Conservation (phyloP, 2,797 vertebrate genomes). For the Acropternis orthonyx region DNA sequence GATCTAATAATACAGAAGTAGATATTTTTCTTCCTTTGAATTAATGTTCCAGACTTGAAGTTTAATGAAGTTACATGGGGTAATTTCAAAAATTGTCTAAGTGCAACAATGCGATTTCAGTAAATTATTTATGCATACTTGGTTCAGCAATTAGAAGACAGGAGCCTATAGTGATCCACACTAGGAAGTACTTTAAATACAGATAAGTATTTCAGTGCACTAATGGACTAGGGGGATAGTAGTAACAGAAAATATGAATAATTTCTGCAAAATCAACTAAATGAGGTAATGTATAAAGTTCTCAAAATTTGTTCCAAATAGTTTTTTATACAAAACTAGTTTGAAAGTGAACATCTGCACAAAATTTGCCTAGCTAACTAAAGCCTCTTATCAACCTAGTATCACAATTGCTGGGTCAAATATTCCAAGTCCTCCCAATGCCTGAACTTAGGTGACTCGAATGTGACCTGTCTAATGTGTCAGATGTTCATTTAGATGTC, state of each 20-base stretch:
- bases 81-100: slow-evolving; percentile 61
- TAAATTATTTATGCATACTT: slow-evolving; percentile 64
- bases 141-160: slow-evolving; percentile 60
- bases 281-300: not conserved
- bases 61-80: slow-evolving; percentile 61
- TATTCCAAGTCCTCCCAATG: not conserved
- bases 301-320: not conserved
- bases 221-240: not conserved
- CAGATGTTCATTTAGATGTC: not conserved
- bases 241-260: not conserved
- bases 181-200: slow-evolving; percentile 39
- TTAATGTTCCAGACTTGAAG: slow-evolving; percentile 31
- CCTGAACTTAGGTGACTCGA: not conserved
- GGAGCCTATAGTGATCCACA: not conserved
- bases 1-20: slow-evolving; percentile 46
- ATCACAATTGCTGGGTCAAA: not conserved
- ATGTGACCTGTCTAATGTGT: not conserved
- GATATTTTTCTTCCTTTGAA: slow-evolving; percentile 28
- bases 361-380: not conserved
- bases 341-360: not conserved
- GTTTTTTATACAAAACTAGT: not conserved
- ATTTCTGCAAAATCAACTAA: not conserved
- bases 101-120: not conserved
- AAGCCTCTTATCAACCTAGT: not conserved
- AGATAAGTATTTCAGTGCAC: not conserved